Evolutionary conservation across 2,888 invertebrate species (phyloP), one percentile per base, ranked within the genome.

Genomic region (Andrena bucephala): DNA sequence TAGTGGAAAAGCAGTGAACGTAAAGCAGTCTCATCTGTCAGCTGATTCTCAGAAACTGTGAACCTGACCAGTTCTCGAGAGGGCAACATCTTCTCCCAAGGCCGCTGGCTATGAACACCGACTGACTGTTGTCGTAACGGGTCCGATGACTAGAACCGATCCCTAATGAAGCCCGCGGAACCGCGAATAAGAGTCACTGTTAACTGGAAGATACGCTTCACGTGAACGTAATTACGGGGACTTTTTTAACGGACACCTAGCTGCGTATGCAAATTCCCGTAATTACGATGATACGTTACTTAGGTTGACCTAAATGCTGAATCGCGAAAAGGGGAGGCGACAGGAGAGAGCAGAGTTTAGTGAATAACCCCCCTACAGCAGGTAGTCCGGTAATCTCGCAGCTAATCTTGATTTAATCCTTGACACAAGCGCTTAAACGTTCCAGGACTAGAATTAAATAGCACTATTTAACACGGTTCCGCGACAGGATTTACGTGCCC

Each of bases 361-460:
- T 85, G 88, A 89, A 87, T 89, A 89, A 89, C 87, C 88, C 86
- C 87, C 86, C 81, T 75, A 73, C 81, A 77, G 77, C 79, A 73
- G 72, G 68, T 73, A 90, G 88, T 90, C 89, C 88, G 86, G 88
- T 91, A 93, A 93, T 93, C 93, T 92, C 90, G 90, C 91, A 89
- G 93, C 93, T 93, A 93, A 93, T 93, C 93, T 93, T 93, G 92
- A 93, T 93, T 93, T 93, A 93, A 93, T 93, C 93, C 93, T 92
- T 93, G 93, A 93, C 93, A 93, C 93, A 93, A 93, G 93, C 93
- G 92, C 93, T 93, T 93, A 91, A 93, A 92, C 90, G 90, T 91
- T 90, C 89, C 91, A 92, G 92, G 92, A 93, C 92, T 91, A 90
- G 92, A 91, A 91, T 90, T 92, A 92, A 92, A 92, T 92, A 89